Conservation (phyloP, 2,888 invertebrate species). For the Lithophane ornitopus region DNA sequence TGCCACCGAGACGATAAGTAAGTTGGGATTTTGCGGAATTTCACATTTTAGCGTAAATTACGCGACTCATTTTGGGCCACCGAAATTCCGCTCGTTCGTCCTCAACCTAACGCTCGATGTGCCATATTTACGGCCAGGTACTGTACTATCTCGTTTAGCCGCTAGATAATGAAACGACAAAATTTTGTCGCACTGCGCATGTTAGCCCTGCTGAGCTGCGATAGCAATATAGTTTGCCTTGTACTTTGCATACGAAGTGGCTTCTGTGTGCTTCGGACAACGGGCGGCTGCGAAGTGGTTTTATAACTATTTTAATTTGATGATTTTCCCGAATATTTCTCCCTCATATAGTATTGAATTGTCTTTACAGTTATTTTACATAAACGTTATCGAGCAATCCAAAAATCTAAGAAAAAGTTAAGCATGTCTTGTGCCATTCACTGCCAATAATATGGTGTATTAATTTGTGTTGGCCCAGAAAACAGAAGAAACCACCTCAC, state of each 20-base stretch:
- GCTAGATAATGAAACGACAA: neutral
- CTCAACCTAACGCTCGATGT: neutral
- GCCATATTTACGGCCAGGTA: neutral
- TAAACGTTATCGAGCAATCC: no score
- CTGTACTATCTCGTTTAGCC: neutral
- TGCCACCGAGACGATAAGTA: neutral
- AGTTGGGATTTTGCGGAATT: neutral
- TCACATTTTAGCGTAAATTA: neutral
- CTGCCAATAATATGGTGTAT: neutral
- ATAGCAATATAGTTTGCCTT: constrained; percentile 66
- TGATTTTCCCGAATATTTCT: neutral
- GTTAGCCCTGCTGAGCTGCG: constrained; percentile 15
- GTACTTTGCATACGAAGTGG: constrained; percentile 58
- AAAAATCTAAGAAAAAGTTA: neutral
- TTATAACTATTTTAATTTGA: neutral
- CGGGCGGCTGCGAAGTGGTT: constrained; percentile 34
- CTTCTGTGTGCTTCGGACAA: constrained; percentile 53
- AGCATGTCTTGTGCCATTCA: neutral
- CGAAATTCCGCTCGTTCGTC: neutral
- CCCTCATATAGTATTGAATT: neutral
- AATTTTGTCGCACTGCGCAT: neutral
- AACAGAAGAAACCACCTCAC: constrained; percentile 7
- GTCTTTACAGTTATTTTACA: neutral
- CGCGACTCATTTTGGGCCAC: neutral
- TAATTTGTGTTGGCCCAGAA: neutral